Evolutionary conservation across 2,797 vertebrate genomes (phyloP).

Genomic region (Rhincodon typus): DNA sequence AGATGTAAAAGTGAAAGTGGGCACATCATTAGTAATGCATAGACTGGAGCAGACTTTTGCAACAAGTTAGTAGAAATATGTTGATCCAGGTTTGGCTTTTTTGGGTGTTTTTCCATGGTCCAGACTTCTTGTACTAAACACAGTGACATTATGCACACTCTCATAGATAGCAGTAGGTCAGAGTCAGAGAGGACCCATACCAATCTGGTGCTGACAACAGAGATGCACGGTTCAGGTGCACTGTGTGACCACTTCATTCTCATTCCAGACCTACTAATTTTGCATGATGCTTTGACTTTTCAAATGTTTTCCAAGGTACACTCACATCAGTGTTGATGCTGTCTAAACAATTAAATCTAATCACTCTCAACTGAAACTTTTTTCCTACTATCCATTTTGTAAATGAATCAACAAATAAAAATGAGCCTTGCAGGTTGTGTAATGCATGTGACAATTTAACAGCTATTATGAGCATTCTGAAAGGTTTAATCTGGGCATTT

Average conservation of each 20-base stretch:
- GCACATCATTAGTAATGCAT: background rate
- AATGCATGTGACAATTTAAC: slow-evolving; percentile 24
- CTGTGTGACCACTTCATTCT: background rate
- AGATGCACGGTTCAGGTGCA: background rate
- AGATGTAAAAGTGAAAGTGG: background rate
- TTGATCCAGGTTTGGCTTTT: background rate
- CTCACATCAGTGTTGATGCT: background rate
- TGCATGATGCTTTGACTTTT: slow-evolving; percentile 14
- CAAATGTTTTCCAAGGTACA: background rate
- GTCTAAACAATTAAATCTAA: background rate
- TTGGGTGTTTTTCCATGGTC: background rate
- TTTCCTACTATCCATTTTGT: background rate
- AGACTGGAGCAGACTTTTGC: background rate
- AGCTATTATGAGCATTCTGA: slow-evolving; percentile 15
- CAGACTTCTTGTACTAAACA: background rate
- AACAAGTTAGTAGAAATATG: background rate
- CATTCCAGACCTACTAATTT: slow-evolving; percentile 9
- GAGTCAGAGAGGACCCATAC: background rate
- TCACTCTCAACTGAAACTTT: background rate
- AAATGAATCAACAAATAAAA: slow-evolving; percentile 1
- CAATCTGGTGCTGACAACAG: background rate
- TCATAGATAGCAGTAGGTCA: background rate
- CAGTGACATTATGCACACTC: background rate
- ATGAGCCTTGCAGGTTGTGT: background rate
- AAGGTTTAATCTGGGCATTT: background rate